These are phyloP conservation scores for Epizoanthus stellaris DNA, from an alignment of 92 coral and sea anemone genomes.

Conservation along the genomic window DNA sequence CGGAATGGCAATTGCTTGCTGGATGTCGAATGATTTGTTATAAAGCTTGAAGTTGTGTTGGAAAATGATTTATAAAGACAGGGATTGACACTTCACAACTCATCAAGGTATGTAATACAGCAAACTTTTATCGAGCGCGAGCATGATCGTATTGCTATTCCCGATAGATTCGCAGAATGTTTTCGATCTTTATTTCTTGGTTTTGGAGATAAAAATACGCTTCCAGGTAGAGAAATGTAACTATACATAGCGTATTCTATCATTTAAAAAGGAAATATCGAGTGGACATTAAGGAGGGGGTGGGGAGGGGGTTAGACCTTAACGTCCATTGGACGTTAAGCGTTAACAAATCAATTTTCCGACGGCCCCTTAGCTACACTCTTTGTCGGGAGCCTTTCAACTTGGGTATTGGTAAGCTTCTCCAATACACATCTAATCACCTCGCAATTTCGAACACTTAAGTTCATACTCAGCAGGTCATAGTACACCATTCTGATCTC, in stretches of 20 bases:
- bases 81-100: slow-evolving; percentile 39
- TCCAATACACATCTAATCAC: no score
- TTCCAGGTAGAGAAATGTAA: slow-evolving; percentile 3
- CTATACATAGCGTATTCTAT: slow-evolving; percentile 11
- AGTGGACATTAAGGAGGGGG: slow-evolving; percentile 14
- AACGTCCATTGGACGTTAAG: no score
- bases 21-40: slow-evolving; percentile 12
- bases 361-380: no score
- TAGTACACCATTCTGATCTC: no score
- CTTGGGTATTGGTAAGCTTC: no score
- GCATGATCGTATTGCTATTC: slow-evolving; percentile 1
- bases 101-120: slow-evolving; percentile 19
- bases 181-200: slow-evolving; percentile 17
- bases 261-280: slow-evolving; percentile 16
- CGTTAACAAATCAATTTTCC: no score
- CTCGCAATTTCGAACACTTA: no score
- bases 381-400: no score
- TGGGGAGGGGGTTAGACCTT: neutral
- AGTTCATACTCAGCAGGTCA: no score
- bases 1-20: slow-evolving; percentile 29
- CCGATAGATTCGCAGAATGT: neutral
- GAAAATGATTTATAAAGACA: slow-evolving; percentile 31
- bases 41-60: slow-evolving; percentile 36
- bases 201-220: slow-evolving; percentile 27
- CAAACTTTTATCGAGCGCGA: neutral